A percentile compares a stretch with the other conserved stretches of the same genome.
Conservation (phyloP, 2,888 invertebrate genomes). For the Eucriotettix oculatus region DNA sequence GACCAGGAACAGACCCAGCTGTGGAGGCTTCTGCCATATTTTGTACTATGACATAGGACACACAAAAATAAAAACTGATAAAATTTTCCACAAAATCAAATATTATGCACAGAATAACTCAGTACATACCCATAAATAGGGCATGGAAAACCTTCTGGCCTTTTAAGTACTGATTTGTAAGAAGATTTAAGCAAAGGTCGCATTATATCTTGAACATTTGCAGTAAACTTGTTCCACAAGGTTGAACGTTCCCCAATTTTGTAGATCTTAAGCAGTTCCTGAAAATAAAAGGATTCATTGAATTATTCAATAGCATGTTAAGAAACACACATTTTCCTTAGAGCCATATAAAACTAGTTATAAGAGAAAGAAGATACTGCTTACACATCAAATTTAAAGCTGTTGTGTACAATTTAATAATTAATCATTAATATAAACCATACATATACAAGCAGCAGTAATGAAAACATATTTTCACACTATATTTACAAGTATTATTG, state of each 20-base stretch:
- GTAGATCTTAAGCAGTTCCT: slow-evolving; percentile 57
- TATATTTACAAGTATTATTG: too few relatives aligned
- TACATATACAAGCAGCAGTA: too few relatives aligned
- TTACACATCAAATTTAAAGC: too few relatives aligned
- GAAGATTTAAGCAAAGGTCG: slow-evolving; percentile 53
- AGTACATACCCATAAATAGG: slow-evolving; percentile 25
- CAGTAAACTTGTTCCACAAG: slow-evolving; percentile 56
- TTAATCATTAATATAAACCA: too few relatives aligned
- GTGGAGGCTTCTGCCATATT: slow-evolving; percentile 5
- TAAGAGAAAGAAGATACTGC: too few relatives aligned
- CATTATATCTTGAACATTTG: slow-evolving; percentile 59
- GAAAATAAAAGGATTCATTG: slow-evolving; percentile 16
- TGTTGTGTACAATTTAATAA: too few relatives aligned
- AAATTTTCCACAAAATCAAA: neutral
- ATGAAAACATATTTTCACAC: too few relatives aligned
- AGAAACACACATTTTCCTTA: too few relatives aligned
- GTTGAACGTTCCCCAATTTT: slow-evolving; percentile 24
- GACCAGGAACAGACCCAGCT: slow-evolving; percentile 40
- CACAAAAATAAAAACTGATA: neutral
- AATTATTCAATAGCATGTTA: too few relatives aligned
- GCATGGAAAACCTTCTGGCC: slow-evolving; percentile 19
- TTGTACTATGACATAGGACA: slow-evolving; percentile 7
- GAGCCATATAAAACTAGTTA: too few relatives aligned
- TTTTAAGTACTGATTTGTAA: slow-evolving; percentile 19
- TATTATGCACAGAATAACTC: neutral